Evolutionary conservation across 1,140 invertebrate genomes (phyloP), one percentile per base, ranked within the genome.

Genomic region (Caerostris extrusa): DNA sequence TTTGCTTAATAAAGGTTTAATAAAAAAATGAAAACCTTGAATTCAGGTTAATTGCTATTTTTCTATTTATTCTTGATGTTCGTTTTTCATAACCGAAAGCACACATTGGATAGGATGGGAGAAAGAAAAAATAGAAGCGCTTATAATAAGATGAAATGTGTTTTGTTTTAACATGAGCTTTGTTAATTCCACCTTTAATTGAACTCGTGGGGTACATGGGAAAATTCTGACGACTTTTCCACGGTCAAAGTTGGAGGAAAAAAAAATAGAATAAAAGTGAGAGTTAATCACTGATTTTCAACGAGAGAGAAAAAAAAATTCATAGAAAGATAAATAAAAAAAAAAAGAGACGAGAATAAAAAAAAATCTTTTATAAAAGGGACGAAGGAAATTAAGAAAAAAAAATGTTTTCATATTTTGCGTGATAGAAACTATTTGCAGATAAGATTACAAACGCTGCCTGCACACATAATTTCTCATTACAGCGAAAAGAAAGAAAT

Each of bases 131-230:
- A 17, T 2, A 10, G 1, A 7, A 34, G 8, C 2, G 77, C 77
- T 19, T 81, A n/a, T 81, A 3, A n/a, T 81, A 3, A 7, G 10
- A 57, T 12, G 17, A 85, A 57, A 5, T 57, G 14, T 19, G 12
- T 55, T 17, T 56, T 85, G 10, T 12, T 10, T 5, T 12, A 67
- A 67, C 7, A 14, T 57, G 55, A 5, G 56, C 53, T 53, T 8
- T 85, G 53, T 85, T 85, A 85, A 85, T 85, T 85, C 56, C 19
- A 5, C 17, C 53, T 85, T 85, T 85, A 85, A 85, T 85, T 85
- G 82, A 85, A 85, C 82, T 4, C 8, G 5, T n/a, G 82, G 8
- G 56, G n/a, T 14, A 57, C 10, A 77, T 77, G 17, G 56, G 53
- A 85, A 85, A 81, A 0, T 85, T 56, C 56, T 85, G 82, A 85